phyloP scores from a whole-genome alignment of 1,140 invertebrate species.

The Vanessa tameamea region DNA sequence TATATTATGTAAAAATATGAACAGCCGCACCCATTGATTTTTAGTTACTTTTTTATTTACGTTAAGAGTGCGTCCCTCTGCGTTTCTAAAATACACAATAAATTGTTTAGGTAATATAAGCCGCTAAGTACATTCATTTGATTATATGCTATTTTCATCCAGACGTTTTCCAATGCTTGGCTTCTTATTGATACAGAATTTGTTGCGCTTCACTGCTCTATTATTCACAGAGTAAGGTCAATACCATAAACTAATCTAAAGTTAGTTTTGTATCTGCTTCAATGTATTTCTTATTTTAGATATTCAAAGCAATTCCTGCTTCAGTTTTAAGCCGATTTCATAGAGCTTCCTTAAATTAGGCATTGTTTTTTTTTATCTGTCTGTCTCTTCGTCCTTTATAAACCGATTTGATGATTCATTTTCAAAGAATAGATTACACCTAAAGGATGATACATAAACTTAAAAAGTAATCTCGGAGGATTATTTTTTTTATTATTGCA shows the following conservation, averaged over 20 bases:
- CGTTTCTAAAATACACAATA: background rate
- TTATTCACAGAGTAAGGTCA: conserved; percentile 21
- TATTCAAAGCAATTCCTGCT: no score
- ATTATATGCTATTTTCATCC: conserved; percentile 2
- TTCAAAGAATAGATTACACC: no score
- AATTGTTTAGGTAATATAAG: background rate
- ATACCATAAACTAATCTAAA: conserved; percentile 3
- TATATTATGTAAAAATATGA: no score
- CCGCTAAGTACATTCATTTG: conserved; percentile 8
- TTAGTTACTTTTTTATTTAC: conserved; percentile 14
- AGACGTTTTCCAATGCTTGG: conserved; percentile 13
- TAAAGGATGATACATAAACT: no score
- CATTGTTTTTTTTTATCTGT: no score
- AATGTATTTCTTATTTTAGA: background rate
- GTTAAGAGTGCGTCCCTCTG: conserved; percentile 10
- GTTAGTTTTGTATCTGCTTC: background rate
- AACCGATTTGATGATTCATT: no score
- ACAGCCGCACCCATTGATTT: background rate
- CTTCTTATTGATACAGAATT: conserved; percentile 29
- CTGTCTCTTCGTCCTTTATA: no score
- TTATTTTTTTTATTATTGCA: no score
- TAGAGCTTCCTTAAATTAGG: no score
- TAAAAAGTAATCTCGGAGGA: no score
- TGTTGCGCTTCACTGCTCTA: conserved; percentile 29
- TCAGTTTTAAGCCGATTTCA: no score